Conservation (phyloP, 2,113 vertebrate species). For the Megatriorchis doriae region DNA sequence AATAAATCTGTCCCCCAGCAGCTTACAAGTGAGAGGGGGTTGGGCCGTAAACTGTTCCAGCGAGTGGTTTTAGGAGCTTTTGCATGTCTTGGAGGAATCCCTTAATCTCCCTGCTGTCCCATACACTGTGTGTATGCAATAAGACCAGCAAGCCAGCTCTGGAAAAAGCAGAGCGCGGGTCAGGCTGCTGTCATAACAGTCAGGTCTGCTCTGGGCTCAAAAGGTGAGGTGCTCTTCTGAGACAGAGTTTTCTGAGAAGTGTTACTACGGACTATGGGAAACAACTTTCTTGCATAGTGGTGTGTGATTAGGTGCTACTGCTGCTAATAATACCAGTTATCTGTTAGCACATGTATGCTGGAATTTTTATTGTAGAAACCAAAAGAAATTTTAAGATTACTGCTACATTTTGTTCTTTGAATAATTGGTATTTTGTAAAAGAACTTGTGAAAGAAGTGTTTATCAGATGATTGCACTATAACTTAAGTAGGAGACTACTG, state of each 20-base stretch:
- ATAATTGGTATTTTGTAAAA: background rate
- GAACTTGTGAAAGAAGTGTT: background rate
- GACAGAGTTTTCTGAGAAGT: background rate
- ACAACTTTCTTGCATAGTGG: background rate
- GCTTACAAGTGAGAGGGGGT: background rate
- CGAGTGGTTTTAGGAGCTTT: background rate
- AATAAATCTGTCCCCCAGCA: background rate
- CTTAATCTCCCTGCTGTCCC: background rate
- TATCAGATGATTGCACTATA: background rate
- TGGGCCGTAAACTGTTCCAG: background rate
- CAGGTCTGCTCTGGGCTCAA: background rate
- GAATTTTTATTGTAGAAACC: background rate
- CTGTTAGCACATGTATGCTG: background rate
- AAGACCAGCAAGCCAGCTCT: background rate
- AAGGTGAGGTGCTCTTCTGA: background rate
- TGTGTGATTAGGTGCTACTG: background rate
- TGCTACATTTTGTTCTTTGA: background rate
- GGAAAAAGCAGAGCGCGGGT: background rate
- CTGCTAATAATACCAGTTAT: background rate
- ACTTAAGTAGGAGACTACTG: background rate
- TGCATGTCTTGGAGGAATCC: background rate
- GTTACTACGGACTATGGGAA: background rate
- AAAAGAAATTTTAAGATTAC: background rate
- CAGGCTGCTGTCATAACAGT: background rate
- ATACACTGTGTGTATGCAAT: background rate